These are phyloP conservation scores for Sphinx pinastri DNA, from an alignment of 2,888 invertebrate genomes.

Conservation along the genomic window DNA sequence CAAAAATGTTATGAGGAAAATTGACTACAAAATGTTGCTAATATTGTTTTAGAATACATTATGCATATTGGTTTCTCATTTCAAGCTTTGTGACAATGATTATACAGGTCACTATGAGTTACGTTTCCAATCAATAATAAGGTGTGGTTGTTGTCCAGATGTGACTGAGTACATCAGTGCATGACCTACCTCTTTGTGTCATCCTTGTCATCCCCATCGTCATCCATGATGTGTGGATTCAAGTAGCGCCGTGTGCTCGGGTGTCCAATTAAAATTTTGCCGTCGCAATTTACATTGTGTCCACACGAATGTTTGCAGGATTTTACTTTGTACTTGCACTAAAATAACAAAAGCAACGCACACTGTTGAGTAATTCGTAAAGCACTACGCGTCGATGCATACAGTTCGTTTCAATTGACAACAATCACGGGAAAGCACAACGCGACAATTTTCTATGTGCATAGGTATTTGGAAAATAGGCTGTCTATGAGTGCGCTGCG, in stretches of 20 bases:
- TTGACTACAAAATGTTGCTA: too few species aligned
- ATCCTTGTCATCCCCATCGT: slow-evolving; percentile 93
- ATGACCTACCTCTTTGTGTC: slow-evolving; percentile 89
- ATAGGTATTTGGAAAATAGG: slow-evolving; percentile 27
- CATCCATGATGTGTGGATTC: slow-evolving; percentile 84
- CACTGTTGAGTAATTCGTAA: not conserved
- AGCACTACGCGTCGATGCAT: not conserved
- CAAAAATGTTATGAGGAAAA: too few species aligned
- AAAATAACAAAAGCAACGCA: slow-evolving; percentile 8
- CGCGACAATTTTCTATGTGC: slow-evolving; percentile 4
- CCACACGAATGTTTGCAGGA: not conserved
- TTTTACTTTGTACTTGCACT: not conserved
- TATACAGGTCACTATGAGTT: too few species aligned
- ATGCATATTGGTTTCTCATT: too few species aligned
- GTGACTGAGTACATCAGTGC: not conserved
- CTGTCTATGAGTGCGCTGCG: slow-evolving; percentile 31
- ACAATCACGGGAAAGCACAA: slow-evolving; percentile 16
- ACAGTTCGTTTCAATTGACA: slow-evolving; percentile 17
- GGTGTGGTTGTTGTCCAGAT: not conserved
- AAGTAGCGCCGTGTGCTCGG: not conserved
- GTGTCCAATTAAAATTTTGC: not conserved
- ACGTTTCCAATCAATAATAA: too few species aligned
- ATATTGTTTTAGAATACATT: too few species aligned
- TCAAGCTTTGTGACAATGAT: too few species aligned
- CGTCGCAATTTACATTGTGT: not conserved